Base-by-base conservation (phyloP, 2,888 invertebrate genomes). In the Gari tellinella region DNA sequence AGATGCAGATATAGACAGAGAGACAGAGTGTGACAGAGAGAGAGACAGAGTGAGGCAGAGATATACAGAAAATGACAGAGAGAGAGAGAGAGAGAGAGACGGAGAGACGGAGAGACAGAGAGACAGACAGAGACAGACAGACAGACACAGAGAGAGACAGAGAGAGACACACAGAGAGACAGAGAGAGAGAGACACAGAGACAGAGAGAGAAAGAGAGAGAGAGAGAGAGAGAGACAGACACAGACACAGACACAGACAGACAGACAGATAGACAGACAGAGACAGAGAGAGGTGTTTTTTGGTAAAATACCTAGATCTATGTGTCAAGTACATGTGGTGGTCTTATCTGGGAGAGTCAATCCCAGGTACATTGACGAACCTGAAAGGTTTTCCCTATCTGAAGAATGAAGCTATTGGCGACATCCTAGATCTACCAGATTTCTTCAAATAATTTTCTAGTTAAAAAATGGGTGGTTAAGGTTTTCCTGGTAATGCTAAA, bases 141-240 rank as follows among this genome's bases (percentile, higher is more conserved):
- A 40, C 10, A 40, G 10, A 40, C 10, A 40, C 10, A 40, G 40
- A 40, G 40, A 40, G 40, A 40, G 10, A 40, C 10, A 40, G 40
- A 40, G 40, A 40, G 40, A 40, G 40, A 40, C 10, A 40, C 10
- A 40, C 10, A 40, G 10, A 12, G 40, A 40, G 40, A 40, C 40
- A 40, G 40, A 40, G 10, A 40, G 40, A 40, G 40, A 40, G 10
- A 40, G 14, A 40, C 10, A 40, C 10, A 40, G 10, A 10, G 14
- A 40, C 10, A 40, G 14, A 40, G 40, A 40, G 40, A 40, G 40
- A 40, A 10, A 40, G 40, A 15, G 40, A 40, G 40, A 40, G 40
- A 40, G 10, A 40, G 40, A 40, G 40, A 40, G 40, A 40, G 40
- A 40, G 40, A 40, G 40, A 40, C 40, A 40, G 40, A 40, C 40